These are phyloP conservation scores for Furcifer pardalis DNA, from an alignment of 2,797 vertebrate species.

Conservation along the genomic window DNA sequence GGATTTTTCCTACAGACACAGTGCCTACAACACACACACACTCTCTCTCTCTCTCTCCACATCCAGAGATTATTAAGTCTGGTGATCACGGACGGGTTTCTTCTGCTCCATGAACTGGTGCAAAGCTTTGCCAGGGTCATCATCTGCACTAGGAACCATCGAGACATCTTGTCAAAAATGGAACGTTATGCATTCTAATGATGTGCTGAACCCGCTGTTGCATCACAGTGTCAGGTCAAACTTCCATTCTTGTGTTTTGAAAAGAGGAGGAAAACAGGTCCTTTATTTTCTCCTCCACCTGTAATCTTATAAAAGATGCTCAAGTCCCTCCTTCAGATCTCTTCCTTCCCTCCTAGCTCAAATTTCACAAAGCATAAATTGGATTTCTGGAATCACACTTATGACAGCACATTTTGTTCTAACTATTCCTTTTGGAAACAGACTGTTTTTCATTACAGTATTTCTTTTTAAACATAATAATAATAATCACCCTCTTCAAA, in stretches of 20 bases:
- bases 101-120: not conserved
- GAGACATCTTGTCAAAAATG: not conserved
- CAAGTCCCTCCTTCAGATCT: accelerated
- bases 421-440: no score
- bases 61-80: no score
- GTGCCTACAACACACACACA: no score
- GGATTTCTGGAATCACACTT: not conserved
- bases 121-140: not conserved
- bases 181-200: not conserved
- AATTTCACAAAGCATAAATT: slow-evolving; percentile 2
- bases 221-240: not conserved
- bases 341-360: no score
- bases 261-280: not conserved
- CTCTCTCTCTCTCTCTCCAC: no score
- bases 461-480: no score
- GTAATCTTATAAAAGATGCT: not conserved
- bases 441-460: not conserved
- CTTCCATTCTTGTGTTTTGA: not conserved
- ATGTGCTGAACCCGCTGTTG: not conserved
- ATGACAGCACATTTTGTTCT: not conserved
- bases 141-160: not conserved
- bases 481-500: not conserved
- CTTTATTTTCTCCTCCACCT: not conserved
- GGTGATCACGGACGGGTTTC: not conserved
- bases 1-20: no score